Evolutionary conservation across 2,888 invertebrate species (phyloP), one percentile per base, ranked within the genome.

Genomic region (Ormyrus pomaceus): DNA sequence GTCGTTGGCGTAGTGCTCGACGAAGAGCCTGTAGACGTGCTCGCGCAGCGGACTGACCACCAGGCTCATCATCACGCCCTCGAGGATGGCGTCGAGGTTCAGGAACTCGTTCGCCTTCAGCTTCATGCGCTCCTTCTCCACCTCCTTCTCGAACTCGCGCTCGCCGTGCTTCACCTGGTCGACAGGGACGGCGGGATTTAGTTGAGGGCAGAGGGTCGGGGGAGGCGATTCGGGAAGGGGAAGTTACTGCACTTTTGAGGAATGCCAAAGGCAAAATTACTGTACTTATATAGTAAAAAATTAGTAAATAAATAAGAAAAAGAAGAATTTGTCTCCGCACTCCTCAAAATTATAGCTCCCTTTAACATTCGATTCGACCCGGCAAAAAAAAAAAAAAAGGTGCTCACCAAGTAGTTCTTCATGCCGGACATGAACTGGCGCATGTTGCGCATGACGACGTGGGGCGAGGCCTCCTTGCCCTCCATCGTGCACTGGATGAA

Each of bases 341-440:
- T 3, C 34, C 34, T 34, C 34, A 34, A 34, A 34, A 34, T 34
- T 0, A 34, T 34, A 34, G 3, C 34, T 34, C 2, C 34, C 3
- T 3, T 34, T 34, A 34, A 34, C 34, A 2, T 58, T 58, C 13
- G 66, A 51, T 66, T 66, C 51, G 8, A 19, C 9, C 9, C 8
- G 13, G 51, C 11, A 45, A 61, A 45, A 10, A 0, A 53, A 55
- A 11, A 50, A 34, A 69, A 68, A 45, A 10, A 51, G n/a, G 34
- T 34, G 48, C 5, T 81, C 65, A 82, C 85, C 81, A 99, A 92
- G 91, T 98, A 99, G 91, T 99, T 99, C 91, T 99, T 99, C 95
- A 99, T 98, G 77, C 98, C 99, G 13, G 97, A 98, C 97, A 99
- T 98, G 89, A 99, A 99, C 91, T 98, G 98, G 0, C 98, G 94